These are phyloP conservation scores for Adoxophyes honmai DNA, from an alignment of 1,140 invertebrate species.

Conservation along the genomic window DNA sequence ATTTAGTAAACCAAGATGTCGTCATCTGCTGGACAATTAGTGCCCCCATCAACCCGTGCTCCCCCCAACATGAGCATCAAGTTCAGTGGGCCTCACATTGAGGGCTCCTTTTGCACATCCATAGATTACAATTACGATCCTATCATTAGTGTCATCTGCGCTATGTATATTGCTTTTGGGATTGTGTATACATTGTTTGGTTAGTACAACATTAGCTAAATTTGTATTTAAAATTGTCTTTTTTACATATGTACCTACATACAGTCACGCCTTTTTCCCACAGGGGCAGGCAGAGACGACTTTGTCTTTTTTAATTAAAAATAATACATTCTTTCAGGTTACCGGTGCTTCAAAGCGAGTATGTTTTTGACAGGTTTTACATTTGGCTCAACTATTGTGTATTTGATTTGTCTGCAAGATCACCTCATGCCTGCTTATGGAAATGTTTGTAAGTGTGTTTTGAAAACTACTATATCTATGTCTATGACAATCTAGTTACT, in stretches of 20 bases:
- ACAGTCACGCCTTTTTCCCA: too few species aligned
- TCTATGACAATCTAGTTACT: neutral
- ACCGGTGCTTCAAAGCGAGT: slow-evolving; percentile 92
- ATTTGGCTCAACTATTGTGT: slow-evolving; percentile 88
- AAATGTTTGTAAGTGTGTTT: slow-evolving; percentile 79
- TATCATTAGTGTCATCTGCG: slow-evolving; percentile 62
- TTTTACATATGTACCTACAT: too few species aligned
- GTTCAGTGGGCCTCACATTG: slow-evolving; percentile 64
- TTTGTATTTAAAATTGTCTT: too few species aligned
- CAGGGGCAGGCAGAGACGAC: too few species aligned
- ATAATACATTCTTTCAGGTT: slow-evolving; percentile 81
- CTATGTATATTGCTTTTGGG: slow-evolving; percentile 78
- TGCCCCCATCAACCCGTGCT: slow-evolving; percentile 58
- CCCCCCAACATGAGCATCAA: slow-evolving; percentile 60
- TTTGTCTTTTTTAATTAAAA: too few species aligned
- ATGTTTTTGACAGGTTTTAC: slow-evolving; percentile 94
- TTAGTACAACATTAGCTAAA: slow-evolving; percentile 41
- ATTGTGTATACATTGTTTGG: slow-evolving; percentile 80
- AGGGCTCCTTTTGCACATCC: slow-evolving; percentile 61
- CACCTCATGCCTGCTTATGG: slow-evolving; percentile 85
- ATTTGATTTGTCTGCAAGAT: slow-evolving; percentile 87
- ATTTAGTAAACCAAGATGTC: slow-evolving; percentile 29
- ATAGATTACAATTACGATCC: slow-evolving; percentile 71
- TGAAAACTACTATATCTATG: neutral
- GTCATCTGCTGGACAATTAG: slow-evolving; percentile 68